Evolutionary conservation across 2,888 invertebrate species (phyloP).

Genomic region (Ptychoptera contaminata): DNA sequence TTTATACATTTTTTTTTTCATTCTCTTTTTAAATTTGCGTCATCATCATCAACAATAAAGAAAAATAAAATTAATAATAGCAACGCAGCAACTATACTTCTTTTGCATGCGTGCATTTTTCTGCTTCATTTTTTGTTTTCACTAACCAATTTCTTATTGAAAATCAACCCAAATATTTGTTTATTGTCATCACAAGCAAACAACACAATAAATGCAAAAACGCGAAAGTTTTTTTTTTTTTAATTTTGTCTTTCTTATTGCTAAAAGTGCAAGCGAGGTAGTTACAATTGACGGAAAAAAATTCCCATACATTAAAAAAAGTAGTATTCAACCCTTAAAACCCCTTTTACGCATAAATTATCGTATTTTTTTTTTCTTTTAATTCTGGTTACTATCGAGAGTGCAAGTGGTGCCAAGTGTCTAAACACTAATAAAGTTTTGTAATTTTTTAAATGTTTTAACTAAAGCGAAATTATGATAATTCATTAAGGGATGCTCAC

Average conservation of each 20-base stretch:
- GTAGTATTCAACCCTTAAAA: constrained; percentile 9
- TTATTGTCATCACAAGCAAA: too few relatives aligned
- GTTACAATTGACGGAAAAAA: constrained; percentile 4
- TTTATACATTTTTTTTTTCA: too few relatives aligned
- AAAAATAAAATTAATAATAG: too few relatives aligned
- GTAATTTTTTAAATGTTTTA: constrained; percentile 1
- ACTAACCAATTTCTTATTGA: too few relatives aligned
- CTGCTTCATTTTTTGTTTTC: too few relatives aligned
- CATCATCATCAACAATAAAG: too few relatives aligned
- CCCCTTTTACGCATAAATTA: constrained; percentile 14
- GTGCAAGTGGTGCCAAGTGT: constrained; percentile 10
- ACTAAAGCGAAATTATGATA: constrained; percentile 1
- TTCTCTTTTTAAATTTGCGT: too few relatives aligned
- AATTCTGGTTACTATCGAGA: constrained; percentile 6
- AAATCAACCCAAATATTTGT: too few relatives aligned
- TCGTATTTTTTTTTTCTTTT: constrained; percentile 3
- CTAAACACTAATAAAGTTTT: not conserved
- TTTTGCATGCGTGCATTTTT: too few relatives aligned
- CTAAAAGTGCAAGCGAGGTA: too few relatives aligned
- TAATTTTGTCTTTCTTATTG: constrained; percentile 3
- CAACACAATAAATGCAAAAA: not conserved
- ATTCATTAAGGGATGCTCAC: constrained; percentile 5
- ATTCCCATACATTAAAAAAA: constrained; percentile 10
- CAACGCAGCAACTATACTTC: too few relatives aligned
- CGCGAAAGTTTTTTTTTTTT: constrained; percentile 5